Base-by-base conservation (phyloP, 2,888 invertebrate genomes). In the Acleris cristana region DNA sequence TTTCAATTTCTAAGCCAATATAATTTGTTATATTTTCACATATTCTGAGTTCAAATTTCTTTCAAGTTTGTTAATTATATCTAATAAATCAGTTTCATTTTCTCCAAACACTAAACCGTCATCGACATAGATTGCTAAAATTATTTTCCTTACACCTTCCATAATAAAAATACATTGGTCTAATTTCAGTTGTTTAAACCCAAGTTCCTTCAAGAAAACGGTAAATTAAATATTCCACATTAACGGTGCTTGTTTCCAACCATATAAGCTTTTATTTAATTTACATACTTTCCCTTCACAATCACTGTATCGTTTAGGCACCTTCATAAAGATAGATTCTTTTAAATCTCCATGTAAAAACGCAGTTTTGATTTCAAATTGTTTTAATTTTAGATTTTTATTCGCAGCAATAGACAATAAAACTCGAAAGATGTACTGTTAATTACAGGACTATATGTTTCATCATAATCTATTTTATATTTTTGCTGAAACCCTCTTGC, bases 381-480 rank as follows among this genome's bases (percentile, higher is more conserved):
- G 51, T 51, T 23, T 23, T 23, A 23, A 23, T 23, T 23, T 23
- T 23, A 23, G 3, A 3, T 23, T 51, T 60, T 60, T 48, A 30
- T 26, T 44, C 45, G 45, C 54, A 44, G 54, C 62, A 44, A 62
- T 53, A 16, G 62, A 62, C 16, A 52, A 19, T 62, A 62, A 19
- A 26, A 62, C 18, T 62, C 53, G 54, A 62, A 23, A 8, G 54
- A 62, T 52, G 53, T 54, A 23, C 21, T 62, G 14, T 62, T 49
- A 4, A 62, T n/a, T 18, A 64, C 64, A 0, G 34, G 49, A 34
- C 49, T 64, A 21, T 64, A 21, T 14, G 40, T 51, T 40, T 64
- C 64, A 57, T 64, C 56, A 51, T 64, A 64, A 51, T 57, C 51
- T n/a, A 64, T 64, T 16, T 34, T 57, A 40, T 64, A 56, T 57